Conservation (phyloP, 2,888 invertebrate genomes). For the Rhagonycha fulva region DNA sequence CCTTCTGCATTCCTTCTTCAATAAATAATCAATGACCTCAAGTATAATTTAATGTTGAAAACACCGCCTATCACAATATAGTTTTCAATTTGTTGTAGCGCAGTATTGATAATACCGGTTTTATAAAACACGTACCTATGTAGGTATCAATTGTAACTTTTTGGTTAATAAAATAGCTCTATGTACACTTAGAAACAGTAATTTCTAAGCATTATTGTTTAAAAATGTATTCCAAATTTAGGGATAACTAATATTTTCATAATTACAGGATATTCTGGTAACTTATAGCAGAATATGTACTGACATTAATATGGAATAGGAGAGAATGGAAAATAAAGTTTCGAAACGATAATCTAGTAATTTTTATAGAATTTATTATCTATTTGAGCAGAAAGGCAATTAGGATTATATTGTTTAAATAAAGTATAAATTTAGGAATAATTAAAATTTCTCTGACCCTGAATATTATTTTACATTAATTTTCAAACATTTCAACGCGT, state of each 20-base stretch:
- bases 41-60: not conserved
- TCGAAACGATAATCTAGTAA: too few relatives aligned
- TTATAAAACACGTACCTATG: not conserved
- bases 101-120: not conserved
- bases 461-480: too few relatives aligned
- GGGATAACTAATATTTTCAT: not conserved
- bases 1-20: constrained; percentile 7
- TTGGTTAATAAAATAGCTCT: not conserved
- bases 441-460: too few relatives aligned
- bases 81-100: not conserved
- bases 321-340: not conserved
- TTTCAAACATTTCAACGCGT: too few relatives aligned
- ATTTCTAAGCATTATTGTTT: not conserved
- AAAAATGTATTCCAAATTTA: not conserved
- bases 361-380: too few relatives aligned
- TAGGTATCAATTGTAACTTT: not conserved
- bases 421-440: too few relatives aligned
- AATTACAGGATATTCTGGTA: not conserved
- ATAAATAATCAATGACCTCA: constrained; percentile 17
- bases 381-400: too few relatives aligned
- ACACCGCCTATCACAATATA: not conserved
- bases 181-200: not conserved
- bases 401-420: too few relatives aligned
- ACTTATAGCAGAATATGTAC: not conserved
- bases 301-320: not conserved